These are phyloP conservation scores for Ormia ochracea DNA, from an alignment of 2,888 invertebrate genomes.

Conservation along the genomic window DNA sequence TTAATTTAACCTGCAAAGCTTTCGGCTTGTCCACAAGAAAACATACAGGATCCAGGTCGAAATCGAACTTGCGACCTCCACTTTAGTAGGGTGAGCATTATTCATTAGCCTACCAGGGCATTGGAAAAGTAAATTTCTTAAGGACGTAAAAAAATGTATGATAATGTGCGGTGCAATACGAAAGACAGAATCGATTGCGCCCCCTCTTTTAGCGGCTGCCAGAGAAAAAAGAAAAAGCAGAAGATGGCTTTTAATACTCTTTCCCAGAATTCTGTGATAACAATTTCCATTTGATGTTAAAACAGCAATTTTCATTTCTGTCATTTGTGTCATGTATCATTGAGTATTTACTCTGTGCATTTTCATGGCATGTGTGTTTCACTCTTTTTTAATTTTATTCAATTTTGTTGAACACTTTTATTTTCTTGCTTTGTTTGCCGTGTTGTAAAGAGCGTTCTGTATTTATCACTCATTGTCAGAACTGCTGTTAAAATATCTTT, in stretches of 20 bases:
- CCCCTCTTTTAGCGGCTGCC: neutral
- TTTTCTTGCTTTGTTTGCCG: neutral
- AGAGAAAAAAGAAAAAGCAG: neutral
- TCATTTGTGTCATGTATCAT: slow-evolving; percentile 52
- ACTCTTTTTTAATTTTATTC: neutral
- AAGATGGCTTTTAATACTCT: neutral
- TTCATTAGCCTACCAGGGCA: no score
- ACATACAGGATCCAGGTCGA: no score
- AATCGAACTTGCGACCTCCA: no score
- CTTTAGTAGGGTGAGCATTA: no score
- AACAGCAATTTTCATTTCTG: slow-evolving; percentile 48
- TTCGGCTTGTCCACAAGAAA: no score
- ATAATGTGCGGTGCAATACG: no score
- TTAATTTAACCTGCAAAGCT: no score
- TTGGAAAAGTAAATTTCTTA: no score
- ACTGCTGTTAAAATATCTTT: slow-evolving; percentile 61
- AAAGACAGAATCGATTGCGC: neutral
- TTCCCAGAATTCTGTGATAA: neutral
- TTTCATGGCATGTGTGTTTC: slow-evolving; percentile 35
- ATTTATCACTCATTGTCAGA: slow-evolving; percentile 61
- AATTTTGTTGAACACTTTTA: slow-evolving; percentile 20
- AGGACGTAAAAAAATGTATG: no score
- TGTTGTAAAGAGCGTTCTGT: neutral
- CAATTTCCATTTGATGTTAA: slow-evolving; percentile 1
- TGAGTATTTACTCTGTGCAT: slow-evolving; percentile 49